Percentiles rank a stretch among this genome's conserved stretches.
These are phyloP conservation scores for Glyphotaelius pellucidus DNA, from an alignment of 2,888 invertebrate genomes.

Conservation along the genomic window DNA sequence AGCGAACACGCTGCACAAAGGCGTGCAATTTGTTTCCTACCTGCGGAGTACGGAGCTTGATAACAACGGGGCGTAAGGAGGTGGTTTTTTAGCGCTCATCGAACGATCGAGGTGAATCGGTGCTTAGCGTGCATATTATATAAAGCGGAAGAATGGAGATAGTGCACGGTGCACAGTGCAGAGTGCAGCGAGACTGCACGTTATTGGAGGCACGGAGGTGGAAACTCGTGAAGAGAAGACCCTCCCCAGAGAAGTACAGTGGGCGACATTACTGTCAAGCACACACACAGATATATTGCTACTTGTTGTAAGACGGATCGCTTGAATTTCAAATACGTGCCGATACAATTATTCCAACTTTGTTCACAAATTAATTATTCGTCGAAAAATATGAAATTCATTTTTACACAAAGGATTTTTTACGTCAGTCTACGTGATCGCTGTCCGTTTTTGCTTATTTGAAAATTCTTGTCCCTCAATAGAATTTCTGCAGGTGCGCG, in stretches of 20 bases:
- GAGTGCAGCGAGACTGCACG: slow-evolving; percentile 44
- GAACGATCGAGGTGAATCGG: slow-evolving; percentile 31
- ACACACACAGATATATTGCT: background rate
- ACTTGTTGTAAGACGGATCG: background rate
- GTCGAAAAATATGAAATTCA: background rate
- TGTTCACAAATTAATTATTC: background rate
- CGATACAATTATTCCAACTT: background rate
- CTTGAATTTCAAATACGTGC: background rate
- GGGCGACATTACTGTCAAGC: background rate
- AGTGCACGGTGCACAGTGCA: background rate
- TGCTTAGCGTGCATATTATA: slow-evolving; percentile 38
- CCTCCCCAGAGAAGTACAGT: slow-evolving; percentile 14
- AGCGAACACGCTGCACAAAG: slow-evolving; percentile 28
- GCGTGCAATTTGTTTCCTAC: slow-evolving; percentile 49
- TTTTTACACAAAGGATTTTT: background rate
- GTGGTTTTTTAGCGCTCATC: slow-evolving; percentile 23
- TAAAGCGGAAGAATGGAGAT: background rate
- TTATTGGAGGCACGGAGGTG: slow-evolving; percentile 24
- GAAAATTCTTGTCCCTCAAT: background rate
- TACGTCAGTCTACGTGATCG: background rate
- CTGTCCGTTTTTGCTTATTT: slow-evolving; percentile 7
- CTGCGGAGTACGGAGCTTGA: slow-evolving; percentile 6
- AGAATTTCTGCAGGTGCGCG: background rate
- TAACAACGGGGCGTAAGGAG: slow-evolving; percentile 22
- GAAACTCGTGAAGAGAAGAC: slow-evolving; percentile 4